Conservation (phyloP, 2,797 vertebrate species). For the Nyctalus aviator region DNA sequence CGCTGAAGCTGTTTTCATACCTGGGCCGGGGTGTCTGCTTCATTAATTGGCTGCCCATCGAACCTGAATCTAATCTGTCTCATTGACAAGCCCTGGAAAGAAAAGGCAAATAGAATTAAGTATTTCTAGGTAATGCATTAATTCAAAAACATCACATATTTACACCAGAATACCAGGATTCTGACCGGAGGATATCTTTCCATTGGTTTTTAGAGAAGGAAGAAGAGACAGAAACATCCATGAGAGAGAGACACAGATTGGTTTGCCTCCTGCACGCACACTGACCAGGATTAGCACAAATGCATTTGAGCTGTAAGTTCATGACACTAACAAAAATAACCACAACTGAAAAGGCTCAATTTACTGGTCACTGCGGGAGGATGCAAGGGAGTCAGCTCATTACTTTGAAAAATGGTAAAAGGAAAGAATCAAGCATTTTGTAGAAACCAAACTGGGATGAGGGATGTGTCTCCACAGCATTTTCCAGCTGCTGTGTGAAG, state of each 20-base stretch:
- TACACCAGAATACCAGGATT: neutral
- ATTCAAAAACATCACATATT: neutral
- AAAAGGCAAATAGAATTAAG: neutral
- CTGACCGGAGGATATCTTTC: too few species aligned
- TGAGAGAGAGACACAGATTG: too few species aligned
- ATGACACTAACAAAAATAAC: neutral
- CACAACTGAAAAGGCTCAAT: neutral
- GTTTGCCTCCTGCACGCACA: too few species aligned
- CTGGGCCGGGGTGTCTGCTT: constrained; percentile 95
- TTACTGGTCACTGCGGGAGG: neutral
- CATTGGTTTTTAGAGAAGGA: too few species aligned
- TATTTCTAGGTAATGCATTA: neutral
- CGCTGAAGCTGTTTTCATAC: constrained; percentile 82
- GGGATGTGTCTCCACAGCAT: neutral
- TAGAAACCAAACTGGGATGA: neutral
- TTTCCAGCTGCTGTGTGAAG: neutral
- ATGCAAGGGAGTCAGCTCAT: accelerated
- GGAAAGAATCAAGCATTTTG: neutral
- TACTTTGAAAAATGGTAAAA: neutral
- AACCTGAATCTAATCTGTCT: constrained; percentile 96
- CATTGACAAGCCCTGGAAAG: constrained; percentile 93
- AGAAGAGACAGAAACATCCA: too few species aligned
- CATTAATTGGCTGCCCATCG: constrained; percentile 95
- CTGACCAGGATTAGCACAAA: too few species aligned
- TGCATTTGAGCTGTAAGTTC: neutral